phyloP scores from a whole-genome alignment of 1,140 invertebrate species.

The Zaprionus ornatus region DNA sequence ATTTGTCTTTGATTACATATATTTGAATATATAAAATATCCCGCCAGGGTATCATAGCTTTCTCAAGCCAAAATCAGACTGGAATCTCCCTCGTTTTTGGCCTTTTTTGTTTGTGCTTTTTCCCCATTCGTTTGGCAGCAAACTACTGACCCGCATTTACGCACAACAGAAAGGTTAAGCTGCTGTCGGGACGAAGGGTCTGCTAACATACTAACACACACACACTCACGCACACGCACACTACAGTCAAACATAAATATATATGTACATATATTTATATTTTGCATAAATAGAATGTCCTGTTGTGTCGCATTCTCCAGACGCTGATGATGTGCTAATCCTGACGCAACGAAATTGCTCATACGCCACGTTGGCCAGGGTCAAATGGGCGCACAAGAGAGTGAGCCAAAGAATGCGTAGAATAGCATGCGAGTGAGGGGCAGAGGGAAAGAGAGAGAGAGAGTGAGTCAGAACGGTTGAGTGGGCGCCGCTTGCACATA shows the following conservation, averaged over 20 bases:
- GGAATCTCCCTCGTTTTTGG: conserved; percentile 7
- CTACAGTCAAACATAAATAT: background rate
- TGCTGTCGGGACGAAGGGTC: conserved; percentile 1
- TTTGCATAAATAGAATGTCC: conserved; percentile 45
- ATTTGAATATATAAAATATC: too few relatives aligned
- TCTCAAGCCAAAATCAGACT: too few relatives aligned
- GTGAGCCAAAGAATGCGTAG: background rate
- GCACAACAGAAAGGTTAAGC: conserved; percentile 35
- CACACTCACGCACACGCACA: background rate
- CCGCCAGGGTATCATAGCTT: background rate
- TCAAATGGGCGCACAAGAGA: background rate
- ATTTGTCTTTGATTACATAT: too few relatives aligned
- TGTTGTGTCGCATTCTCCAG: conserved; percentile 27
- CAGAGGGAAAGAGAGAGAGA: background rate
- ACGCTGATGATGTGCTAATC: conserved; percentile 67
- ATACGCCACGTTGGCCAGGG: conserved; percentile 36
- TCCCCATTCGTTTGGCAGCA: conserved; percentile 14
- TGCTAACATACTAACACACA: background rate
- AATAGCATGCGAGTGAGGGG: too few relatives aligned
- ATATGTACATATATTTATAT: conserved; percentile 23
- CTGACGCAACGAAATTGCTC: conserved; percentile 38
- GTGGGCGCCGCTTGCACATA: conserved; percentile 27
- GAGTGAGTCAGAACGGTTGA: background rate
- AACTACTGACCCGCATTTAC: conserved; percentile 62
- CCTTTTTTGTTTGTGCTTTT: background rate